Conservation (phyloP, 2,113 vertebrate genomes). For the Elachura formosa region DNA sequence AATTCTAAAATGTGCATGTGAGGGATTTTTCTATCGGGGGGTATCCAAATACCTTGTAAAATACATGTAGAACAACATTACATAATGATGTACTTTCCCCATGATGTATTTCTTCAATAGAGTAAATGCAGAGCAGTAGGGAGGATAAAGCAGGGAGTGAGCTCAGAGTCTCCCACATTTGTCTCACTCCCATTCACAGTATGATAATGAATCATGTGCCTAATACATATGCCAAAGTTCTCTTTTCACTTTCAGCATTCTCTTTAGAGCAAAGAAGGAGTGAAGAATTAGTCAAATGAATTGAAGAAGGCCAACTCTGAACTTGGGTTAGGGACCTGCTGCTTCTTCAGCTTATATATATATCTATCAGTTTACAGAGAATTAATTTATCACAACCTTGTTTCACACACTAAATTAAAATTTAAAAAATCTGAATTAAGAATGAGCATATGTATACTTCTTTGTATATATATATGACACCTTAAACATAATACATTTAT, state of each 20-base stretch:
- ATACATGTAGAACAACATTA: background rate
- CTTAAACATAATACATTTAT: background rate
- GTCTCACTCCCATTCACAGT: background rate
- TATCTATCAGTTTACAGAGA: background rate
- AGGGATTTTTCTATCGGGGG: accelerated
- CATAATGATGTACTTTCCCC: background rate
- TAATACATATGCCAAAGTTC: background rate
- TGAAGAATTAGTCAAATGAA: background rate
- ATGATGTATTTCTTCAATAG: background rate
- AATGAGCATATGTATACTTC: accelerated
- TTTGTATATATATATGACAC: background rate
- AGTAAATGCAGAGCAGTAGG: background rate
- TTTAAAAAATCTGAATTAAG: background rate
- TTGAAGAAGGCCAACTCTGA: background rate
- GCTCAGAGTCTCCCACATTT: background rate
- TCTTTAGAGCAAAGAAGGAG: background rate
- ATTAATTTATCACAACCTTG: background rate
- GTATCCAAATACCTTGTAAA: background rate
- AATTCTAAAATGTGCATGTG: background rate
- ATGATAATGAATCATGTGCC: background rate
- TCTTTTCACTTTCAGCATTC: background rate
- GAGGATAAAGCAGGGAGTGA: background rate
- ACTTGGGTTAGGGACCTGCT: background rate
- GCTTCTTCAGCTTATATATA: background rate
- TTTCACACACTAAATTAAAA: background rate